Evolutionary conservation across 2,888 invertebrate species (phyloP).

Genomic region (Schizaphis graminum): DNA sequence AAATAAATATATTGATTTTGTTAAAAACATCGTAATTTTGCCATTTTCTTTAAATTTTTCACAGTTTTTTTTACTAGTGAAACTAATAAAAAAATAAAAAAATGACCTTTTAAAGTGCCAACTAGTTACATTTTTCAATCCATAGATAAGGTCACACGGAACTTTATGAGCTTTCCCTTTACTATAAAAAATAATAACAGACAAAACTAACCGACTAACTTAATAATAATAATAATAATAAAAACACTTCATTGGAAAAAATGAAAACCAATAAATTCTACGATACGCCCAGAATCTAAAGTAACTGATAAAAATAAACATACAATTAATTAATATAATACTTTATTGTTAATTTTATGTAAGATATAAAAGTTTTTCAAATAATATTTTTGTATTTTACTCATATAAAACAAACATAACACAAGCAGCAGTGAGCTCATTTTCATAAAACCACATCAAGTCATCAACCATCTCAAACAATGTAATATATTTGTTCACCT

Average conservation of each 20-base stretch:
- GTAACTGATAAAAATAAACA: not conserved
- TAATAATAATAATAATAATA: not conserved
- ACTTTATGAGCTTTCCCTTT: not conserved
- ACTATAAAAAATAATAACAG: not conserved
- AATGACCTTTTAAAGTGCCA: constrained; percentile 14
- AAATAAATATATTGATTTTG: constrained; percentile 1
- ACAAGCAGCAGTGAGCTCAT: not conserved
- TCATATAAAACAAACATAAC: not conserved
- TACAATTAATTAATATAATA: not conserved
- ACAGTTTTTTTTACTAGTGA: not conserved
- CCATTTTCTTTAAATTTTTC: not conserved
- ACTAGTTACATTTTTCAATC: constrained; percentile 17
- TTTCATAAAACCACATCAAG: not conserved
- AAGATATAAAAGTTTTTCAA: not conserved
- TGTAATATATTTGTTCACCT: not conserved
- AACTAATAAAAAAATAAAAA: constrained; percentile 7
- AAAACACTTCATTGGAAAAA: not conserved
- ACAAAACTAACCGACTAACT: not conserved
- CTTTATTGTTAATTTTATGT: not conserved
- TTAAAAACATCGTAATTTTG: not conserved
- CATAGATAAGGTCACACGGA: constrained; percentile 1
- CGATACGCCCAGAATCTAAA: not conserved
- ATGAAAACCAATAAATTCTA: not conserved
- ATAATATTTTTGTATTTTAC: not conserved
- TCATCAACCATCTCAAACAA: constrained; percentile 1